Evolutionary conservation across 2,797 vertebrate species (phyloP), one percentile per base, ranked within the genome.

Genomic region (Sebastes cheni): DNA sequence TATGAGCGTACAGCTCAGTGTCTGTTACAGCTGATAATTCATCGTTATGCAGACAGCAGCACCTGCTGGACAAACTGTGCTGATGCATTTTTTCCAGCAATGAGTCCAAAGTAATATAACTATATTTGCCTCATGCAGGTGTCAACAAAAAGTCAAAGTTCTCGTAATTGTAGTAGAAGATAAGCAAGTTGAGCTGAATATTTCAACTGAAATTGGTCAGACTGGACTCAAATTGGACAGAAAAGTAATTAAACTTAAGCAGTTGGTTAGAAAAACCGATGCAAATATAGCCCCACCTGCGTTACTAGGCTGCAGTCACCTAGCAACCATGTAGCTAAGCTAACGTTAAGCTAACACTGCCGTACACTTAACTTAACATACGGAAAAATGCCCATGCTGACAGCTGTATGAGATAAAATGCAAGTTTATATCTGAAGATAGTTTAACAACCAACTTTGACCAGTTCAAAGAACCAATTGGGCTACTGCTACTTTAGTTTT

Each of bases 61-160:
- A 88, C 58, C 93, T 94, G 74, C 75, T 91, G 93, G 88, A 79
- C 42, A 67, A 8, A 4, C 1, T 18, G 2, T 2, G 54, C 18
- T 5, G 70, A 50, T 81, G 25, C 84, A 75, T 0, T 29, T 32
- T 39, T 16, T 0, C 2, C 32, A 0, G 3, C 11, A 22, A 22
- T 8, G 11, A 1, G 9, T 12, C 8, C 11, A 11, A 8, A 2
- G 14, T 18, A 29, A 29, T 12, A 10, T 18, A 29, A 29, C 3
- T 16, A 2, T 14, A 20, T 34, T 62, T 23, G 9, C 18, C 9
- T 52, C 14, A 12, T 3, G 23, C 52, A 54, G 55, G 2, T 11
- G 36, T 52, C 61, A 75, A 39, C 8, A 67, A 16, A 54, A 46
- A 16, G 50, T 7, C 3, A 14, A 27, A 14, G 29, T 42, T 5